Conservation (phyloP, 2,113 vertebrate genomes). For the Galeopterus variegatus region DNA sequence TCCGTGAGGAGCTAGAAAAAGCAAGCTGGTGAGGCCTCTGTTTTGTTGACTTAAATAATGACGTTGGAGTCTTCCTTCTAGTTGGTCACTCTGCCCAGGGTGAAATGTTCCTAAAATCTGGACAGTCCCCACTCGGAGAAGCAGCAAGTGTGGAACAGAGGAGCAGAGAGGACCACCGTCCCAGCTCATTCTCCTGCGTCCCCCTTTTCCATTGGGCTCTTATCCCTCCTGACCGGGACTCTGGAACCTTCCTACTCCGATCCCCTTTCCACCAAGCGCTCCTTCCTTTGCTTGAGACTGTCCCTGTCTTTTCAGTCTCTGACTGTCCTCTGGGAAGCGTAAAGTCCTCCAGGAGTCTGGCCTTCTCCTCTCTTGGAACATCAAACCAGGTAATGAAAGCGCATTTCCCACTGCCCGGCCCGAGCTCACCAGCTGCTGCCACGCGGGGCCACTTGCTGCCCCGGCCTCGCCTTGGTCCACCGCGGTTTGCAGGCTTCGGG, state of each 20-base stretch:
- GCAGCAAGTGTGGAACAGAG: background rate
- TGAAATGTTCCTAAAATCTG: background rate
- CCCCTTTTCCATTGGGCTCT: background rate
- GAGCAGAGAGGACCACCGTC: background rate
- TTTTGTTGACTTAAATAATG: slow-evolving; percentile 78
- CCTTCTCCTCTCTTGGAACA: background rate
- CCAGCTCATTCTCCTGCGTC: background rate
- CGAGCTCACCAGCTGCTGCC: background rate
- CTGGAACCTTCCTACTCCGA: background rate
- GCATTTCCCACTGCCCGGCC: rapidly evolving
- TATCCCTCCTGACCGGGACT: background rate
- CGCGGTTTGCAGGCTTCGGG: background rate
- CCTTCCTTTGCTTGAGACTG: background rate
- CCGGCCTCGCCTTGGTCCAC: background rate
- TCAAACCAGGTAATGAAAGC: slow-evolving; percentile 66
- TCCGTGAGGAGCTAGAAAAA: background rate
- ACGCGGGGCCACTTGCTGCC: background rate
- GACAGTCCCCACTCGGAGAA: background rate
- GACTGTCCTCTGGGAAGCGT: background rate
- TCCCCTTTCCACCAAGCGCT: rapidly evolving
- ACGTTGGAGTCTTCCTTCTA: slow-evolving; percentile 23
- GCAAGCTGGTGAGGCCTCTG: background rate
- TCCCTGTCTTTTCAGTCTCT: background rate
- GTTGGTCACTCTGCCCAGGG: slow-evolving; percentile 49
- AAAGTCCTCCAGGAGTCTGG: slow-evolving; percentile 7